Conservation (phyloP, 2,113 vertebrate genomes). For the Brachyhypopomus occidentalis region DNA sequence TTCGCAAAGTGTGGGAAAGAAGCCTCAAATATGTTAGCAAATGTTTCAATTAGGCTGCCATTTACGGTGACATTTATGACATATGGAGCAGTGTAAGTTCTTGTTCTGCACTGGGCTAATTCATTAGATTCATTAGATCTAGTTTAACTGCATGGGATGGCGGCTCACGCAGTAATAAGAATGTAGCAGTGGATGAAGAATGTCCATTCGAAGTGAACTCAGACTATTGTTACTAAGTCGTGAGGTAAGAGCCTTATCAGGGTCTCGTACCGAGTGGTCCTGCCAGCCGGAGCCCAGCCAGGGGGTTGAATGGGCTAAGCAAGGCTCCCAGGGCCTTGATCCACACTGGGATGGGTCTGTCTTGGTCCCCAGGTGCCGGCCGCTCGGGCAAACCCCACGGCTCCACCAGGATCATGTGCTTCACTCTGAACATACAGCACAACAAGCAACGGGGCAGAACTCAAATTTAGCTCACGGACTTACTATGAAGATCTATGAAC, state of each 20-base stretch:
- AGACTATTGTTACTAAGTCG: constrained; percentile 2
- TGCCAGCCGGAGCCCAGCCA: constrained; percentile 89
- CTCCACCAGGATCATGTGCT: constrained; percentile 91
- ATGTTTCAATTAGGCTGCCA: too few species aligned
- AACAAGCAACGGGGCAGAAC: neutral
- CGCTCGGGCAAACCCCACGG: constrained; percentile 94
- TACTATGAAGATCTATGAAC: neutral
- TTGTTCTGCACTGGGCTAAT: too few species aligned
- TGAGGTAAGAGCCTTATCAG: neutral
- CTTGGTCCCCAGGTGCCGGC: constrained; percentile 79
- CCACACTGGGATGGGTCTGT: constrained; percentile 89
- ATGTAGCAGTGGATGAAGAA: neutral
- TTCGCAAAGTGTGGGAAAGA: too few species aligned
- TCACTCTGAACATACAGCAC: constrained; percentile 75
- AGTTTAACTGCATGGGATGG: neutral
- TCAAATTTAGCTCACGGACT: neutral
- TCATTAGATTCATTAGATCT: too few species aligned
- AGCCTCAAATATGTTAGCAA: neutral
- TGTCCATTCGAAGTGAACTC: neutral
- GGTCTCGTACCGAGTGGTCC: constrained; percentile 87
- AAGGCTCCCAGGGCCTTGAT: constrained; percentile 90
- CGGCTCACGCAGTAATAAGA: neutral
- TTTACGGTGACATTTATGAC: too few species aligned
- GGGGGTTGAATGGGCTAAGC: constrained; percentile 90
- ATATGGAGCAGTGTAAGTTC: too few species aligned